Percentiles rank a stretch among this genome's conserved stretches.
These are phyloP conservation scores for Lepilemur septentrionalis DNA, from an alignment of 2,797 vertebrate species.

Conservation along the genomic window DNA sequence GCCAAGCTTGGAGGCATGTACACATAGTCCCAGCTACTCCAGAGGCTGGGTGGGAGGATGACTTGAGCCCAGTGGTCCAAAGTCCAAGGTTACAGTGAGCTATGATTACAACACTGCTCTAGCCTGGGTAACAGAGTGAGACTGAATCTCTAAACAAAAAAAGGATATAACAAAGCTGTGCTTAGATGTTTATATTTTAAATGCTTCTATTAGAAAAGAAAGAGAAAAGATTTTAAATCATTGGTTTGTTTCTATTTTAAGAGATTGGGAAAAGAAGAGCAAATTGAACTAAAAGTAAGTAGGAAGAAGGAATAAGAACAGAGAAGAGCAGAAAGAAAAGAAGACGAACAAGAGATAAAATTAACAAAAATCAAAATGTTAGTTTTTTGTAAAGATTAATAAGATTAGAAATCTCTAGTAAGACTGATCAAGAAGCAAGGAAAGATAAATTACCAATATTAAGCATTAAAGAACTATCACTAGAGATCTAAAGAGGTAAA, in stretches of 20 bases:
- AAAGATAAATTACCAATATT: not conserved
- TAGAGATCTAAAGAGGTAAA: not conserved
- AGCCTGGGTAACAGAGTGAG: not conserved
- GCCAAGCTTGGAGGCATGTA: not conserved
- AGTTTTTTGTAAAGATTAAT: not conserved
- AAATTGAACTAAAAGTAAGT: not conserved
- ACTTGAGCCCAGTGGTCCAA: not conserved
- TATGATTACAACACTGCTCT: not conserved
- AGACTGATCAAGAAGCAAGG: not conserved
- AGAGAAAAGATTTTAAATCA: not conserved
- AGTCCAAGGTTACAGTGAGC: not conserved
- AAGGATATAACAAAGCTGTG: not conserved
- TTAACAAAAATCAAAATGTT: not conserved
- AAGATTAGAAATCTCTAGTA: not conserved
- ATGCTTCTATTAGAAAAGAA: not conserved
- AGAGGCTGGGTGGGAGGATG: not conserved
- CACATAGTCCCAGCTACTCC: not conserved
- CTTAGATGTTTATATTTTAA: conserved; percentile 3
- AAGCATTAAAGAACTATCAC: not conserved
- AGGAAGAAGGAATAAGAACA: not conserved
- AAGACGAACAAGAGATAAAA: not conserved
- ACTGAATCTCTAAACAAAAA: not conserved
- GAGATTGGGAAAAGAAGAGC: not conserved
- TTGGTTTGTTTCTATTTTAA: not conserved
- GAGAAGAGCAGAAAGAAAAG: not conserved